Conservation (phyloP, 1,140 invertebrate genomes). For the Drosophila kepulauana region DNA sequence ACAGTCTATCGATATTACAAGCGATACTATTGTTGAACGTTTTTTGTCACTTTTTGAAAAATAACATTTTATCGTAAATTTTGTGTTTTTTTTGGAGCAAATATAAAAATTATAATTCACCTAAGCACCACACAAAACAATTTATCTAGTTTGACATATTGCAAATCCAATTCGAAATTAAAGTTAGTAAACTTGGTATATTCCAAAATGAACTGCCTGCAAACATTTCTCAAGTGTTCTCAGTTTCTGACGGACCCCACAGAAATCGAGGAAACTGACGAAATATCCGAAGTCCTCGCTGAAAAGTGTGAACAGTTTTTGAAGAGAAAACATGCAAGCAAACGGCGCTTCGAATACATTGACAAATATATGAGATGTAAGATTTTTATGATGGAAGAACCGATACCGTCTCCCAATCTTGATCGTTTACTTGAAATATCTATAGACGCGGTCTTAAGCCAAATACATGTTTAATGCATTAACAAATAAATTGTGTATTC, state of each 20-base stretch:
- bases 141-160: not conserved
- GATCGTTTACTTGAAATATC: conserved; percentile 29
- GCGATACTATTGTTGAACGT: conserved; percentile 1
- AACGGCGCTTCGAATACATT: conserved; percentile 26
- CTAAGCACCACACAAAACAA: not conserved
- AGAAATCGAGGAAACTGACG: conserved; percentile 37
- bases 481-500: not conserved
- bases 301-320: conserved; percentile 32
- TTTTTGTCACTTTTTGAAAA: conserved; percentile 6
- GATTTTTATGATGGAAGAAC: conserved; percentile 36
- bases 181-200: not conserved
- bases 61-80: conserved; percentile 8
- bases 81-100: not conserved
- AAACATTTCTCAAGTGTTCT: conserved; percentile 37
- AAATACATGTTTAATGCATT: conserved; percentile 24
- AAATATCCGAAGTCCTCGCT: conserved; percentile 22
- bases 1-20: not conserved
- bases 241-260: conserved; percentile 37
- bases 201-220: conserved; percentile 32
- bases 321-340: conserved; percentile 16
- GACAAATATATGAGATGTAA: conserved; percentile 45
- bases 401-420: conserved; percentile 33
- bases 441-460: conserved; percentile 18
- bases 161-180: not conserved
- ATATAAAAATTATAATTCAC: not conserved